These are phyloP conservation scores for Eupeodes luniger DNA, from an alignment of 2,888 invertebrate species.

Conservation along the genomic window DNA sequence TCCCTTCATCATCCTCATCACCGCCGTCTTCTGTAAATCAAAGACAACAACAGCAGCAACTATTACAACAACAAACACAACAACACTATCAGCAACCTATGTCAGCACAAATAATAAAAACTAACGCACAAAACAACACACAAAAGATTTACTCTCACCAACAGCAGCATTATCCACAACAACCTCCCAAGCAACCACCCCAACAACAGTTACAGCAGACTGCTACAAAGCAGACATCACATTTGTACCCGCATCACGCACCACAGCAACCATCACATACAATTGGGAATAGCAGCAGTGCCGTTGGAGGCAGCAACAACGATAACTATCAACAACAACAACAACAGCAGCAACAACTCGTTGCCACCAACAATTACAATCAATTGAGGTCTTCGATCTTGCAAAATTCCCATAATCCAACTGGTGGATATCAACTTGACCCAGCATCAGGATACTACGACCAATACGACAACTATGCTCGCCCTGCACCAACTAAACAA, in stretches of 20 bases:
- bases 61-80: conserved; percentile 77
- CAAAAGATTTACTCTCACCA: conserved; percentile 76
- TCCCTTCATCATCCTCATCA: conserved; percentile 77
- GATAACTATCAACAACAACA: conserved; percentile 80
- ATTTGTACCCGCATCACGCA: conserved; percentile 81
- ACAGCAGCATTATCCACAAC: conserved; percentile 65
- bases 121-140: conserved; percentile 76
- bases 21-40: conserved; percentile 78
- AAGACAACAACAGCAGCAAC: conserved; percentile 78
- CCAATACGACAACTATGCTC: conserved; percentile 80
- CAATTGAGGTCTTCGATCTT: conserved; percentile 83
- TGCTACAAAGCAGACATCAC: conserved; percentile 83
- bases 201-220: conserved; percentile 78
- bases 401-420: conserved; percentile 83
- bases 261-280: conserved; percentile 77
- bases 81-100: conserved; percentile 72
- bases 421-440: conserved; percentile 78
- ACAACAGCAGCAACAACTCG: conserved; percentile 78
- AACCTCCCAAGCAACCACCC: conserved; percentile 71
- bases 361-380: conserved; percentile 79
- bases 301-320: conserved; percentile 77
- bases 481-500: conserved; percentile 76
- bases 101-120: conserved; percentile 73
- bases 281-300: conserved; percentile 75
- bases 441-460: conserved; percentile 78